Base-by-base conservation (phyloP, 2,888 invertebrate species). In the Temnothorax unifasciatus region DNA sequence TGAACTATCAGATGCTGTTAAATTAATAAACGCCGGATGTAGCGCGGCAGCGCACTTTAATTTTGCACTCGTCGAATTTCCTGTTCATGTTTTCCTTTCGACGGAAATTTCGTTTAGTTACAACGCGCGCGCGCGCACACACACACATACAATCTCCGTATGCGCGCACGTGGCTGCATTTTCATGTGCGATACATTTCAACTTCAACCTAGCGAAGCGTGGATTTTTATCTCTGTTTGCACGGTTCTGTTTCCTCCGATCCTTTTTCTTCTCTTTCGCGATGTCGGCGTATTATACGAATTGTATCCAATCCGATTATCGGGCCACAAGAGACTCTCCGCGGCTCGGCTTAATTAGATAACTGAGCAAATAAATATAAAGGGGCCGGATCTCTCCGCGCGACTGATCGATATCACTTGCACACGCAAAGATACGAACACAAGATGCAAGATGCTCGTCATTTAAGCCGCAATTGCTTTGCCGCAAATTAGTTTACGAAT, bases 291-390 rank as follows among this genome's bases (percentile, higher is more conserved):
- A 75, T 74, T 66, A 63, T 15, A 47, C 68, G 29, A 61, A 81
- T 71, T 69, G 71, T 21, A 44, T 57, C 21, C 50, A 79, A 69
- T 79, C 47, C 71, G 44, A 69, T 79, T 79, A 79, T 44, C 44
- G 34, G 21, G 34, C 21, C 69, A 13, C 57, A 41, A 44, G 54
- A 59, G 54, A 69, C 47, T 15, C 47, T 15, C n/a, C n/a, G n/a
- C n/a, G 44, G 6, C n/a, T 44, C 44, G 13, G 57, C 47, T 34
- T 79, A 79, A 79, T 79, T 79, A 79, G 57, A 79, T 76, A 75
- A 59, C 44, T 34, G 44, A 18, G 68, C 29, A 54, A 68, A 77
- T 68, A 77, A 68, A 21, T 47, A 57, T 57, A 68, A 61, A 75
- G 21, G n/a, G 18, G 66, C 15, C 59, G 41, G 34, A 59, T 29